phyloP scores from a whole-genome alignment of 2,113 vertebrate genomes.

The Polypterus senegalus region DNA sequence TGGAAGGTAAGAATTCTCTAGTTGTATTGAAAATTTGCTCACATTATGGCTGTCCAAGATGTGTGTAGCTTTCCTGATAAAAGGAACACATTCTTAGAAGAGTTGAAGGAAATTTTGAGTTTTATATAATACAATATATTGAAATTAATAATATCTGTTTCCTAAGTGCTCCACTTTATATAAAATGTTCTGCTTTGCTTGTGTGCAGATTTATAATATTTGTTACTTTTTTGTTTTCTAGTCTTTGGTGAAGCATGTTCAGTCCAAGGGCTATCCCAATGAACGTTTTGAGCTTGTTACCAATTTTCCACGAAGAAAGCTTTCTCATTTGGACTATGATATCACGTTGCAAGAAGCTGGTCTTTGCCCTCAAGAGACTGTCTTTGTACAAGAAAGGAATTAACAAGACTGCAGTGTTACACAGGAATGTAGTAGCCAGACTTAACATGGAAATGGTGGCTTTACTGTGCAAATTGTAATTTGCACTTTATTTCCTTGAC shows the following conservation, averaged over 20 bases:
- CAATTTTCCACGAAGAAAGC: conserved; percentile 93
- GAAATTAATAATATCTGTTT: too few relatives aligned
- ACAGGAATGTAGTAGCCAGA: conserved; percentile 1
- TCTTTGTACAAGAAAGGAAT: conserved; percentile 98
- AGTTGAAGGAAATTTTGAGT: too few relatives aligned
- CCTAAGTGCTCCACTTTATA: too few relatives aligned
- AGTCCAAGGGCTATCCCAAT: conserved; percentile 92
- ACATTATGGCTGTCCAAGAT: too few relatives aligned
- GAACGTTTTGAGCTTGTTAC: conserved; percentile 98
- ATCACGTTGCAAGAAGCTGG: conserved; percentile 95
- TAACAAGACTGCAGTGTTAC: conserved; percentile 37
- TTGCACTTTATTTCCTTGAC: neutral
- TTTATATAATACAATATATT: too few relatives aligned
- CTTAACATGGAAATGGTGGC: neutral
- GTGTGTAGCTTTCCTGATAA: too few relatives aligned
- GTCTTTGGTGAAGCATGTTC: conserved; percentile 89
- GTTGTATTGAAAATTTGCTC: too few relatives aligned
- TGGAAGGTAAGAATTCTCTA: too few relatives aligned
- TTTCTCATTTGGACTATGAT: conserved; percentile 97
- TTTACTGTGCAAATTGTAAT: neutral
- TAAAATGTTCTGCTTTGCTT: too few relatives aligned
- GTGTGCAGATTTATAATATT: neutral
- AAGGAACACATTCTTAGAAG: too few relatives aligned
- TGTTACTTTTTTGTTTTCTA: conserved; percentile 26
- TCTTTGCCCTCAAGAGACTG: conserved; percentile 97